A percentile compares a stretch with the other conserved stretches of the same genome.
phyloP scores from a whole-genome alignment of 1,140 invertebrate genomes.

The Araneus ventricosus region DNA sequence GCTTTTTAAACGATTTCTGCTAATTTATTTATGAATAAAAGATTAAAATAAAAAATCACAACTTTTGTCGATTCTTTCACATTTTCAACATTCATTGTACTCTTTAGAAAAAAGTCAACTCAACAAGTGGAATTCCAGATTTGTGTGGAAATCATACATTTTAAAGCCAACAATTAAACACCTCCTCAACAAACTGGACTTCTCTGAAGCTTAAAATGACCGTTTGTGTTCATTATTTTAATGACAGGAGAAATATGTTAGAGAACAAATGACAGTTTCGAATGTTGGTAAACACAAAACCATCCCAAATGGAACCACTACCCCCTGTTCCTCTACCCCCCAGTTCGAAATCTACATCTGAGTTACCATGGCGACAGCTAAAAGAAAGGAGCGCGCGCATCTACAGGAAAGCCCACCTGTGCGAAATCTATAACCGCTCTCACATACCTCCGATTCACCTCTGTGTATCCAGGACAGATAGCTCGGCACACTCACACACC shows the following conservation, averaged over 20 bases:
- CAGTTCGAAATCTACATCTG: slow-evolving; percentile 53
- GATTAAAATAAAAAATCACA: no score
- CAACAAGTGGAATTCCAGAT: no score
- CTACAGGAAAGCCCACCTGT: slow-evolving; percentile 62
- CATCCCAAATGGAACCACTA: background rate
- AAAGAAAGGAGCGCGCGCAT: slow-evolving; percentile 69
- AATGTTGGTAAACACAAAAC: slow-evolving; percentile 30
- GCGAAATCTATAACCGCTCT: slow-evolving; percentile 70
- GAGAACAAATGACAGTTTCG: background rate
- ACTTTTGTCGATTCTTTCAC: no score
- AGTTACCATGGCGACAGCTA: slow-evolving; percentile 57
- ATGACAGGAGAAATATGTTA: background rate
- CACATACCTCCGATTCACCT: slow-evolving; percentile 72
- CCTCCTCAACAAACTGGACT: no score
- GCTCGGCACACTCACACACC: slow-evolving; percentile 41
- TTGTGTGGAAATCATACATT: no score
- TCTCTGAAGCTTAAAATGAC: no score
- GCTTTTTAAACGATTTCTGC: no score
- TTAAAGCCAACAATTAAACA: no score
- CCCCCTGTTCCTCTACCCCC: background rate
- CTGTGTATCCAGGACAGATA: slow-evolving; percentile 53
- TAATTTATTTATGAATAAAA: no score
- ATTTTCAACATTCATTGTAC: no score
- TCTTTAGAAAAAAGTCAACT: no score
- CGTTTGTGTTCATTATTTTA: no score